phyloP scores from a whole-genome alignment of 2,888 invertebrate genomes.

The Drosophila histrio region DNA sequence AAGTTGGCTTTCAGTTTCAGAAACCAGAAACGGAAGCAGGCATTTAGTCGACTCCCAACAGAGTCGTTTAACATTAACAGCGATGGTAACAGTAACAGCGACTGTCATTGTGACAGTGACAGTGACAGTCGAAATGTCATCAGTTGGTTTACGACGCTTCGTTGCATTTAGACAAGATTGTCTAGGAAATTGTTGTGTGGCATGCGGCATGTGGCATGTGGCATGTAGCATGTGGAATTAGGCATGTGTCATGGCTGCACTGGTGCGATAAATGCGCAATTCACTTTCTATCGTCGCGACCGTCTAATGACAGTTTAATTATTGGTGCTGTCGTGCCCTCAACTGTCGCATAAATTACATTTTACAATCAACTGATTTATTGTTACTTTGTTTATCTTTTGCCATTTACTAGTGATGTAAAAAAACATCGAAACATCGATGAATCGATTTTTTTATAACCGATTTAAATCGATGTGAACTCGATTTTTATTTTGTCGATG shows the following conservation, averaged over 20 bases:
- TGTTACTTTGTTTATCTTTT: conserved; percentile 23
- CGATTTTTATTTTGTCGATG: too few relatives aligned
- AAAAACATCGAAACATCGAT: too few relatives aligned
- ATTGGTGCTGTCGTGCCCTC: conserved; percentile 54
- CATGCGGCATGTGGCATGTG: conserved; percentile 36
- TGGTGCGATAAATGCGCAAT: conserved; percentile 73
- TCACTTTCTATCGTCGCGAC: conserved; percentile 69
- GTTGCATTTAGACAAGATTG: conserved; percentile 55
- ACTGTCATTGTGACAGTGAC: conserved; percentile 3
- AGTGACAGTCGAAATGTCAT: conserved; percentile 30
- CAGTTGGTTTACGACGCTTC: conserved; percentile 60
- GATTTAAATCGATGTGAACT: too few relatives aligned
- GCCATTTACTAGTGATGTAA: conserved; percentile 10
- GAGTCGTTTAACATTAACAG: conserved; percentile 12
- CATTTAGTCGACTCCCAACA: conserved; percentile 34
- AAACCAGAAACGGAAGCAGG: conserved; percentile 60
- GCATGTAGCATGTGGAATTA: conserved; percentile 15
- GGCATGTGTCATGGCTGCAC: conserved; percentile 48
- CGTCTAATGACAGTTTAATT: conserved; percentile 75
- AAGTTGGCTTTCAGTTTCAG: conserved; percentile 60
- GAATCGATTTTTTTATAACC: too few relatives aligned
- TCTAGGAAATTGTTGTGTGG: conserved; percentile 36
- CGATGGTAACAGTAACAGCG: conserved; percentile 2
- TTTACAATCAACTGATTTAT: conserved; percentile 65
- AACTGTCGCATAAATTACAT: conserved; percentile 68